Base-by-base conservation (phyloP, 2,888 invertebrate genomes). In the Agrochola macilenta region DNA sequence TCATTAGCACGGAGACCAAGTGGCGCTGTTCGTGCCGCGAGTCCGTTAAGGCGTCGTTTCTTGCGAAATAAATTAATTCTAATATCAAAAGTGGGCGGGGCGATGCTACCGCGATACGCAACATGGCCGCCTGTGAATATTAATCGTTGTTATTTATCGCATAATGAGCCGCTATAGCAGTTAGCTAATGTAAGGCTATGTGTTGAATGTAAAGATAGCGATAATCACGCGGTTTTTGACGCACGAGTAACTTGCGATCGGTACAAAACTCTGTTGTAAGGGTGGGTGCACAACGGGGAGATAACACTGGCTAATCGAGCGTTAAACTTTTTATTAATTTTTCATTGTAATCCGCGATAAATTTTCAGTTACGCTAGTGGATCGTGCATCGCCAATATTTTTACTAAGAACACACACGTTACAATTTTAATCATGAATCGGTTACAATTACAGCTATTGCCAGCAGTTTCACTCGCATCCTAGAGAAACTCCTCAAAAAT, bases 21-120 rank as follows among this genome's bases (percentile, higher is more conserved):
- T n/a, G 63, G 61, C 66, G 63, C 57, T 74, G 81, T 82, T 78
- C 76, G 64, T 63, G 71, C 52, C 49, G 76, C 76, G 76, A 79
- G 84, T 85, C 83, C 83, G 85, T 83, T 87, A 85, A 84, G 86
- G 85, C 81, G 83, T 83, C 69, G 82, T 83, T 89, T 89, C 90
- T 88, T 87, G 90, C 89, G 88, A 91, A 91, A 90, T 90, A 89
- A 91, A 91, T 90, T 91, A 89, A 92, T 92, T 92, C 91, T 90
- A 91, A 91, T 91, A 92, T 89, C 90, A 90, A 90, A 92, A 91
- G 91, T 89, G 89, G 95, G 95, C 92, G 95, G 89, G 89, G 91
- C 91, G 89, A 90, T 88, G 93, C 95, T 93, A 92, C 95, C 87
- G 92, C 91, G 93, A 92, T 95, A 94, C 95, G 94, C 94, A 93